Conservation (phyloP, 2,113 vertebrate species). For the Alethe castanea region DNA sequence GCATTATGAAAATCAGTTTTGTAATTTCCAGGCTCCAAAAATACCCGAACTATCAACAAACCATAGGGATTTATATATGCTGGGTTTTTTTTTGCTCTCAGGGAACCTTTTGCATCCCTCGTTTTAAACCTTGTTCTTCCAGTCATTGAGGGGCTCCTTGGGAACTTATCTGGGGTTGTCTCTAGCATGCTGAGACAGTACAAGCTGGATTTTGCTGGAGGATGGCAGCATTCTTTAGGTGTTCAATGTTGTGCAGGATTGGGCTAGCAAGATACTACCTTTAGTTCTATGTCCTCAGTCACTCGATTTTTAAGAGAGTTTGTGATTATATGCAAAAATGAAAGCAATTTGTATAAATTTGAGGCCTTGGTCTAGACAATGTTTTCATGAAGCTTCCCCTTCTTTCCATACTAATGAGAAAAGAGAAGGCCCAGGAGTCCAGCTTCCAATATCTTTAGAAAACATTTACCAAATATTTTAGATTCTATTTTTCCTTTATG, state of each 20-base stretch:
- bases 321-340: not conserved
- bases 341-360: not conserved
- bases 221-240: not conserved
- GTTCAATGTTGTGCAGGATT: not conserved
- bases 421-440: not conserved
- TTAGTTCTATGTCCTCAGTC: not conserved
- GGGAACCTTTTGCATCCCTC: not conserved
- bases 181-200: not conserved
- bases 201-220: not conserved
- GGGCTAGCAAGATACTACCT: not conserved
- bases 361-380: not conserved
- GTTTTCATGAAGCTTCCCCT: not conserved
- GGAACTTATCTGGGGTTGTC: not conserved
- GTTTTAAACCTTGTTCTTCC: not conserved
- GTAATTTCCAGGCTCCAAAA: not conserved
- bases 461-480: not conserved
- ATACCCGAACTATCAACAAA: not conserved
- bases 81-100: not conserved
- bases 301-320: not conserved
- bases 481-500: not conserved
- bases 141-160: not conserved
- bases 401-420: not conserved
- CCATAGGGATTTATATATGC: not conserved
- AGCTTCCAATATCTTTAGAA: not conserved
- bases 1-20: not conserved